Base-by-base conservation (phyloP, 2,797 vertebrate genomes). In the Bovichtus diacanthus region DNA sequence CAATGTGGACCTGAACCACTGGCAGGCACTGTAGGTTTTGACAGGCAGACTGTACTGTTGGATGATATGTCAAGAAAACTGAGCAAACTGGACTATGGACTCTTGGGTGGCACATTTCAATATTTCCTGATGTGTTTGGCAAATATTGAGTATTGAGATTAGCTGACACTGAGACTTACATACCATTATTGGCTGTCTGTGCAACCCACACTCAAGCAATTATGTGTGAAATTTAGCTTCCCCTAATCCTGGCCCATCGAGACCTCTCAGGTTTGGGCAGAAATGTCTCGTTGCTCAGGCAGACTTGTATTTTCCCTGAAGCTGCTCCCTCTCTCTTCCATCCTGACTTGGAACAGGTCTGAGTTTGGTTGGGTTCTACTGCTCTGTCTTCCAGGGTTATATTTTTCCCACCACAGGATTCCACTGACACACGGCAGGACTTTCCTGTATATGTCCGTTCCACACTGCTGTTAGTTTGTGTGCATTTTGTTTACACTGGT, bases 341-440 rank as follows among this genome's bases (percentile, higher is more conserved):
- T 70, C 70, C 76, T 53, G 67, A 78, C 62, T 82, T 81, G 78
- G 73, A 81, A 55, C 65, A 62, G 65, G 25, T 55, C 78, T 78
- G 59, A 36, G 60, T 75, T 66, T 84, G 70, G 74, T 70, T 53
- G 63, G 76, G 70, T 78, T 81, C 66, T 83, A 58, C 74, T 6
- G 31, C 66, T 71, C 51, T 83, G 83, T 82, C 79, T 87, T 91
- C 84, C 80, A 88, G 85, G 84, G 78, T 82, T 91, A 94, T 92
- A 93, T 91, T 93, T 94, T 92, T 87, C 87, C 87, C 91, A 91
- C 90, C 53, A 86, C 90, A 91, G 91, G 91, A 92, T 94, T 92
- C 88, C 92, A 91, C 86, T 88, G 82, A 87, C 88, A 90, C 87
- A 74, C 87, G 89, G 76, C 76, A 79, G 29, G 11, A 41, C 41